These are phyloP conservation scores for Gallinago stenura DNA, from an alignment of 2,797 vertebrate genomes.

Conservation along the genomic window DNA sequence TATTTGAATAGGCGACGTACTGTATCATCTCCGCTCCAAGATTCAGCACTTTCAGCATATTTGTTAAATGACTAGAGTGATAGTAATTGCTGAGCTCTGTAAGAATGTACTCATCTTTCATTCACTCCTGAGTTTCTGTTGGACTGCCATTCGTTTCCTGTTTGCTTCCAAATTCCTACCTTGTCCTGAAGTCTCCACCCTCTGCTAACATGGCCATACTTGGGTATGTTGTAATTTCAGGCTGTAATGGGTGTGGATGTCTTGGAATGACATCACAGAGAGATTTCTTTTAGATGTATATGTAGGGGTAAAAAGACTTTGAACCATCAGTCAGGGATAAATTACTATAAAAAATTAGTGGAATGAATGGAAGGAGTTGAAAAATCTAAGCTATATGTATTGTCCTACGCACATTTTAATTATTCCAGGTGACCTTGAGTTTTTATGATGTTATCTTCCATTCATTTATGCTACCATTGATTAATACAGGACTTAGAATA, in stretches of 20 bases:
- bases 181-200: constrained; percentile 57
- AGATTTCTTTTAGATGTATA: not conserved
- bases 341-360: not conserved
- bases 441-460: not conserved
- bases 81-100: not conserved
- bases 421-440: not conserved
- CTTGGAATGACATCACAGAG: constrained; percentile 48
- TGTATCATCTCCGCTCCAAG: not conserved
- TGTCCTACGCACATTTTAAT: not conserved
- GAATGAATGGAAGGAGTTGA: not conserved
- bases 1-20: not conserved
- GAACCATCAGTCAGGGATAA: not conserved
- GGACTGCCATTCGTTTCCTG: constrained; percentile 67
- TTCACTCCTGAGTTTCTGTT: constrained; percentile 45
- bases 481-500: not conserved
- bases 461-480: not conserved
- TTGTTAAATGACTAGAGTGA: not conserved
- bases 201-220: constrained; percentile 51
- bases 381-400: not conserved
- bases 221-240: constrained; percentile 63
- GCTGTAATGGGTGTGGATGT: constrained; percentile 46
- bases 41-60: not conserved
- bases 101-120: not conserved
- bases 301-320: not conserved
- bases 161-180: constrained; percentile 71